Conservation (phyloP, 2,113 vertebrate genomes). For the Oreochromis tanganicae region DNA sequence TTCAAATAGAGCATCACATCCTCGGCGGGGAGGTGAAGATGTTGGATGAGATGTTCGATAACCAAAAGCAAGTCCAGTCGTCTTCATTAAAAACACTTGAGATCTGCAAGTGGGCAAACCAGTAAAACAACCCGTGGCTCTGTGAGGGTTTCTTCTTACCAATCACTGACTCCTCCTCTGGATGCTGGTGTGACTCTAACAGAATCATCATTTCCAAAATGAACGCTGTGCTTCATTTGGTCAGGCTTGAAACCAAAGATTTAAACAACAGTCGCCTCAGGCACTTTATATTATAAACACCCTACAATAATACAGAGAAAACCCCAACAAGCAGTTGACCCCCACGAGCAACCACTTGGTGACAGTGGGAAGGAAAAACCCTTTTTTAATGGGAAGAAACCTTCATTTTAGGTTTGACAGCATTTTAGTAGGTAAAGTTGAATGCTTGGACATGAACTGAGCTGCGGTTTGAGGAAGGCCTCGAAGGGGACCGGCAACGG, state of each 20-base stretch:
- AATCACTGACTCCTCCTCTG: background rate
- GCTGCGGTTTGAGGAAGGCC: too few species aligned
- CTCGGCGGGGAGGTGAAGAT: background rate
- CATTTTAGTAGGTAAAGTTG: too few species aligned
- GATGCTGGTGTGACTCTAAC: accelerated
- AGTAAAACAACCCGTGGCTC: background rate
- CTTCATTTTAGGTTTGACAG: too few species aligned
- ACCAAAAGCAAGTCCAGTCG: background rate
- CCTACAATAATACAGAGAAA: background rate
- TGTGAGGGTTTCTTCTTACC: background rate
- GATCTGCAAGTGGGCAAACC: background rate
- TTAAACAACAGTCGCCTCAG: background rate
- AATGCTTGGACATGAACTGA: too few species aligned
- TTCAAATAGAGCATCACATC: background rate
- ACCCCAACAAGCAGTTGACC: background rate
- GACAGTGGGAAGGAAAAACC: background rate
- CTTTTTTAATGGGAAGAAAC: background rate
- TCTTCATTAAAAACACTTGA: background rate
- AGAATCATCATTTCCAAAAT: background rate
- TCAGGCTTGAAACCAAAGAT: background rate
- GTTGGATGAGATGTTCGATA: background rate
- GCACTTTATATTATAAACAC: background rate
- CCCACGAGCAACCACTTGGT: background rate
- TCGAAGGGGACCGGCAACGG: too few species aligned
- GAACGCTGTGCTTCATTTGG: background rate